Evolutionary conservation across 2,888 invertebrate species (phyloP).

Genomic region (Willowsia nigromaculata): DNA sequence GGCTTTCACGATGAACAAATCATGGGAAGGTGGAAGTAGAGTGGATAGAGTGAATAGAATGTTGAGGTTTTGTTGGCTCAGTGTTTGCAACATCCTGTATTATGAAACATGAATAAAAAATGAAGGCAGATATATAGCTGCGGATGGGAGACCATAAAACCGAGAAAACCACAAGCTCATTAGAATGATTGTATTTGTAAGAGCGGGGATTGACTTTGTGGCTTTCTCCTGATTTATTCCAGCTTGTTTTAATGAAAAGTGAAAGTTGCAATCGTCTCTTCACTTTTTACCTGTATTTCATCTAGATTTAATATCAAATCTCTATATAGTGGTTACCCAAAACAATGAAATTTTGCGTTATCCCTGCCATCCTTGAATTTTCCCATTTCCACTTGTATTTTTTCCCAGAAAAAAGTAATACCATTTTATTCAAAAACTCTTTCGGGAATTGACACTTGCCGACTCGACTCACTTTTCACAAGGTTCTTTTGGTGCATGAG

Average conservation of each 20-base stretch:
- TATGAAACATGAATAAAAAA: background rate
- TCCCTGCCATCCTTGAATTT: too few relatives aligned
- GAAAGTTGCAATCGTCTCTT: too few relatives aligned
- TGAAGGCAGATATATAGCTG: background rate
- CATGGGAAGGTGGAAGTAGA: background rate
- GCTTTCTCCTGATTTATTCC: background rate
- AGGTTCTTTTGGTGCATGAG: background rate
- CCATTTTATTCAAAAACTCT: slow-evolving; percentile 25
- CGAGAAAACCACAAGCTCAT: slow-evolving; percentile 5
- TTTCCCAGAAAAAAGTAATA: background rate
- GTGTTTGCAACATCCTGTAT: too few relatives aligned
- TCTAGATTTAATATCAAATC: too few relatives aligned
- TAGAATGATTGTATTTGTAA: background rate
- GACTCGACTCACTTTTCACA: background rate
- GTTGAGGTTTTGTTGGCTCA: background rate
- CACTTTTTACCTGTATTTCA: too few relatives aligned
- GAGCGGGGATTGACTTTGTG: background rate
- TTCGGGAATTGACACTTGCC: background rate
- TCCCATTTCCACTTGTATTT: background rate
- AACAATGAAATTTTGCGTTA: too few relatives aligned
- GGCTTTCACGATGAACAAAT: slow-evolving; percentile 54
- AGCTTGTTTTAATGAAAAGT: too few relatives aligned
- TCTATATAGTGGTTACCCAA: too few relatives aligned
- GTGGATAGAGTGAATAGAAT: background rate
- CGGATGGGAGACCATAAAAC: background rate